phyloP scores from a whole-genome alignment of 1,140 invertebrate genomes.

The Andricus grossulariae region DNA sequence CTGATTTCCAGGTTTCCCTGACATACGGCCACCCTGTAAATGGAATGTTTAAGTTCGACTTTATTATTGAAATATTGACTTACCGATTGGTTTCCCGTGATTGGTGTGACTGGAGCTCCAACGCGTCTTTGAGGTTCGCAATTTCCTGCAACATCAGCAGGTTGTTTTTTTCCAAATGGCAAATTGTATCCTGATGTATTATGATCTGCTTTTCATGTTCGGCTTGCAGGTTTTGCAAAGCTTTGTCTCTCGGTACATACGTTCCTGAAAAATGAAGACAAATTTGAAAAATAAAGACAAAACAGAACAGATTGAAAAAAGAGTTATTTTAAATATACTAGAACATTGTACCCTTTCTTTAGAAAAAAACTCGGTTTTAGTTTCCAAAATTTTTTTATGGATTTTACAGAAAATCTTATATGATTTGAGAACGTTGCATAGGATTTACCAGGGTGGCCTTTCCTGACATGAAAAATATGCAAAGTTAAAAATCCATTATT shows the following conservation, averaged over 20 bases:
- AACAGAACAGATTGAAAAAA: neutral
- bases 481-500: too few relatives aligned
- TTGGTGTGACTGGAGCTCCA: constrained; percentile 45
- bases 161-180: constrained; percentile 59
- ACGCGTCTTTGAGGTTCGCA: constrained; percentile 48
- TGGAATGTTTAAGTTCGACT: neutral
- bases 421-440: too few relatives aligned
- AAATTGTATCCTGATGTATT: constrained; percentile 55
- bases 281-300: too few relatives aligned
- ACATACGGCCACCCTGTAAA: too few relatives aligned
- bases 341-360: too few relatives aligned
- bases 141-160: constrained; percentile 56
- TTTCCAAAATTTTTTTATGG: too few relatives aligned
- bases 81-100: constrained; percentile 1
- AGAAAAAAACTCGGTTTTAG: too few relatives aligned
- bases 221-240: constrained; percentile 43
- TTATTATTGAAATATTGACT: neutral
- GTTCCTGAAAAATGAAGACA: constrained; percentile 43
- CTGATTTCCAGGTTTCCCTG: too few relatives aligned
- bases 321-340: too few relatives aligned
- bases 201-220: constrained; percentile 50
- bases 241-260: constrained; percentile 46
- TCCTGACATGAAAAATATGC: too few relatives aligned
- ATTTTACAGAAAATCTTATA: too few relatives aligned
- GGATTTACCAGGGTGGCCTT: too few relatives aligned